Conservation (phyloP, 2,888 invertebrate species). For the Penaeus monodon region DNA sequence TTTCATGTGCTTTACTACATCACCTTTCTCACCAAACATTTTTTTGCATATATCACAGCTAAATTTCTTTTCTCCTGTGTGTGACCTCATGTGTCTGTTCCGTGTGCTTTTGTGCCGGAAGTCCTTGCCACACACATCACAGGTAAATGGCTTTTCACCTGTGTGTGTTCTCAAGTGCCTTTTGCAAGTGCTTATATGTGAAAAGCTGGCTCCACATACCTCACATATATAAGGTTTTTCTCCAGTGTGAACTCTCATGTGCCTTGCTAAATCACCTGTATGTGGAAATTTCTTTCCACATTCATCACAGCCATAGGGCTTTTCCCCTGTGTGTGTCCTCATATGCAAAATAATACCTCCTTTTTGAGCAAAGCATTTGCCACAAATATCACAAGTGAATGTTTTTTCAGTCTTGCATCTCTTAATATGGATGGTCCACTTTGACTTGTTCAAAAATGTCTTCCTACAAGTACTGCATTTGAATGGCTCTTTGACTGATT, state of each 20-base stretch:
- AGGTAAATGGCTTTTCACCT: background rate
- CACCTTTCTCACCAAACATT: no score
- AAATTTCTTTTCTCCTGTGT: no score
- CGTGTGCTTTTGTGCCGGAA: no score
- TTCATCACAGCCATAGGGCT: background rate
- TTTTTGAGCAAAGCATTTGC: background rate
- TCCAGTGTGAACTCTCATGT: constrained; percentile 6
- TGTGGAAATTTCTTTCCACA: background rate
- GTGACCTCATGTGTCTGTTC: no score
- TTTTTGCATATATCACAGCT: no score
- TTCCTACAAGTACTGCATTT: no score
- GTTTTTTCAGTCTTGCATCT: background rate
- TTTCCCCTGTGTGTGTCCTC: constrained; percentile 11
- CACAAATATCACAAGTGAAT: constrained; percentile 17
- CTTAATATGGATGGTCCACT: no score
- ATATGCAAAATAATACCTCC: background rate
- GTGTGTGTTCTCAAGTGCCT: background rate
- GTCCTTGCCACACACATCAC: background rate
- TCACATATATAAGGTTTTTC: constrained; percentile 9
- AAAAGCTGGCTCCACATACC: background rate
- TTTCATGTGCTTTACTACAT: no score
- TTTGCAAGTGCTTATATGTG: background rate
- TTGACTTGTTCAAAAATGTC: no score
- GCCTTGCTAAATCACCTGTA: background rate
- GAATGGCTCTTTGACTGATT: no score